A percentile compares a stretch with the other conserved stretches of the same genome.
Conservation (phyloP, 2,113 vertebrate genomes). For the Glareola pratincola region DNA sequence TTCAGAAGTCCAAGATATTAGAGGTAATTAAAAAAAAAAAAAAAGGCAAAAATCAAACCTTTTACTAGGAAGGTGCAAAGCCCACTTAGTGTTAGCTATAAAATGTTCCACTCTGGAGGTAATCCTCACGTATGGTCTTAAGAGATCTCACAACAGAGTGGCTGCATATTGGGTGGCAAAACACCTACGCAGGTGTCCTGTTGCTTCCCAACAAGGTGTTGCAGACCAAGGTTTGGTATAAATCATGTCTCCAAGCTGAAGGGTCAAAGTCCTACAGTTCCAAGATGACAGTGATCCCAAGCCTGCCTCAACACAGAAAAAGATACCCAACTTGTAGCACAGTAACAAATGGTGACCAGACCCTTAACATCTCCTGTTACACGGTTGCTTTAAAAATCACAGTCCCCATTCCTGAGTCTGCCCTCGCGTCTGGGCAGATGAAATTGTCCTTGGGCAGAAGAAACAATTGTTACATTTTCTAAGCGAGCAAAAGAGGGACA, state of each 20-base stretch:
- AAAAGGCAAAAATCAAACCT: background rate
- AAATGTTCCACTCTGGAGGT: background rate
- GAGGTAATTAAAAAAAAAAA: background rate
- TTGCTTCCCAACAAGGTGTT: no score
- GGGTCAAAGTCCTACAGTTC: background rate
- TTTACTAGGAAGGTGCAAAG: background rate
- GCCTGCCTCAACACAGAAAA: background rate
- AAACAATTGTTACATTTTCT: background rate
- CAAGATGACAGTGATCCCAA: background rate
- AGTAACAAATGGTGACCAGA: background rate
- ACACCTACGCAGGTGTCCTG: background rate
- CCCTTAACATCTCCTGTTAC: background rate
- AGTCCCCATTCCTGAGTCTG: background rate
- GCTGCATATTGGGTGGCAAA: background rate
- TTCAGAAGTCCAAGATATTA: background rate
- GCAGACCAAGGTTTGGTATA: background rate
- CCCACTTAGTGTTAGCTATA: background rate
- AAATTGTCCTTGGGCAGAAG: background rate
- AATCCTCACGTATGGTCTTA: background rate
- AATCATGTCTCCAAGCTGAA: background rate
- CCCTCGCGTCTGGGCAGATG: background rate
- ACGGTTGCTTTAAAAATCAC: background rate
- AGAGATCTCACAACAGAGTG: background rate
- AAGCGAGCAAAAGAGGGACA: background rate
- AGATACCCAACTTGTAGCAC: background rate